A percentile compares a stretch with the other conserved stretches of the same genome.
phyloP scores from a whole-genome alignment of 2,888 invertebrate genomes.

The Watsonalla cultraria region DNA sequence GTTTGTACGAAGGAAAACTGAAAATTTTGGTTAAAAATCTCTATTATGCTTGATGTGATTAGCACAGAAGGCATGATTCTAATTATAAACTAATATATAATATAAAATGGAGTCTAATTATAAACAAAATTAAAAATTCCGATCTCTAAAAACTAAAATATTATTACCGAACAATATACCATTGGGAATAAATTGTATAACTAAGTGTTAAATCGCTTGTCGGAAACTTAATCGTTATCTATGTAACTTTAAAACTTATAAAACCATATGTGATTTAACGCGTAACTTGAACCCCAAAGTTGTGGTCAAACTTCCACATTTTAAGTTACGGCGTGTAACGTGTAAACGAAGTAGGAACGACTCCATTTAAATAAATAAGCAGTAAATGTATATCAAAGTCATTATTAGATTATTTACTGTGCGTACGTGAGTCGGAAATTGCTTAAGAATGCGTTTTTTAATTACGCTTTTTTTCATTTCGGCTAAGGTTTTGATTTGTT shows the following conservation, averaged over 20 bases:
- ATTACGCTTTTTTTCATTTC: not conserved
- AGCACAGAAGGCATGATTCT: no score
- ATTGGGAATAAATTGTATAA: not conserved
- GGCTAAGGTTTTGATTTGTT: no score
- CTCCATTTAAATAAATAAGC: not conserved
- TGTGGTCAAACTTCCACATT: not conserved
- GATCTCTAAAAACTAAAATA: no score
- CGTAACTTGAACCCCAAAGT: not conserved
- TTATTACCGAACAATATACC: no score
- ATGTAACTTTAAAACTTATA: not conserved
- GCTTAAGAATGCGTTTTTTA: not conserved
- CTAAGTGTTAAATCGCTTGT: not conserved
- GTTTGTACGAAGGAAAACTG: no score
- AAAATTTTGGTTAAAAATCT: no score
- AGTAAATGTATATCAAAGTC: not conserved
- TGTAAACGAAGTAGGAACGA: not conserved
- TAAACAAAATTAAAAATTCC: no score
- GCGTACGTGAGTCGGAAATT: not conserved
- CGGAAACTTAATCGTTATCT: not conserved
- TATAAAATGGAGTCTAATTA: no score
- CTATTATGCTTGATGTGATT: no score
- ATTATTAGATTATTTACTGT: not conserved
- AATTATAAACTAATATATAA: no score
- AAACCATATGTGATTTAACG: not conserved
- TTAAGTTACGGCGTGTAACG: not conserved